Evolutionary conservation across 2,113 vertebrate genomes (phyloP).

Genomic region (Pedionomus torquatus): DNA sequence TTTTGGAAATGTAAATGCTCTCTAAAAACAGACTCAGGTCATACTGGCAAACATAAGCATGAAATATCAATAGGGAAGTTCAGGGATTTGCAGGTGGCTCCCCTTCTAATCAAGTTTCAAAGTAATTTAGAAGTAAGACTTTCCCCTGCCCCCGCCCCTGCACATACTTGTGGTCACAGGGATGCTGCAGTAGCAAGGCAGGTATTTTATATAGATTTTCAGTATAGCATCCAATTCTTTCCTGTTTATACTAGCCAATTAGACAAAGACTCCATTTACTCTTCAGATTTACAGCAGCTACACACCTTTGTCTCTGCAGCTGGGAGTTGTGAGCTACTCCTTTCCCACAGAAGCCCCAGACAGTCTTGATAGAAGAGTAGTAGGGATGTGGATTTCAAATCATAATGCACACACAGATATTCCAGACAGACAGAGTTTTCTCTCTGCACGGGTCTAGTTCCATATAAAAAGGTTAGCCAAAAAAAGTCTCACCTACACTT

Average conservation of each 20-base stretch:
- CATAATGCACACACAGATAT: not conserved
- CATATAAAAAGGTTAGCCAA: not conserved
- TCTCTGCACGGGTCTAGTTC: not conserved
- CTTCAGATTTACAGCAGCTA: not conserved
- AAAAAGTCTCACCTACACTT: not conserved
- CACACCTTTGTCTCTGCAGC: not conserved
- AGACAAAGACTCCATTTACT: not conserved
- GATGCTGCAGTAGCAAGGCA: not conserved
- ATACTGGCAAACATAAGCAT: not conserved
- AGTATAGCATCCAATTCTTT: not conserved
- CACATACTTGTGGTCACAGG: not conserved
- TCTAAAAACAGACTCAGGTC: not conserved
- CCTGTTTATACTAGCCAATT: not conserved
- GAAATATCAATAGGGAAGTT: not conserved
- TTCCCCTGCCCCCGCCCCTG: not conserved
- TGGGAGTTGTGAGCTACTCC: not conserved
- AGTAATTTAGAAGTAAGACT: not conserved
- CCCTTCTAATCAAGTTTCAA: not conserved
- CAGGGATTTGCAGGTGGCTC: not conserved
- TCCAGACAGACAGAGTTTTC: not conserved
- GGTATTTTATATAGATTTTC: not conserved
- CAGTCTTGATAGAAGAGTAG: not conserved
- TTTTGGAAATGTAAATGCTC: not conserved
- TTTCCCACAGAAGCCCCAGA: not conserved
- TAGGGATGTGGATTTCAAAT: not conserved